Percentiles rank a stretch among this genome's conserved stretches.
These are phyloP conservation scores for Drosophila pachea DNA, from an alignment of 1,140 invertebrate genomes.

Conservation along the genomic window DNA sequence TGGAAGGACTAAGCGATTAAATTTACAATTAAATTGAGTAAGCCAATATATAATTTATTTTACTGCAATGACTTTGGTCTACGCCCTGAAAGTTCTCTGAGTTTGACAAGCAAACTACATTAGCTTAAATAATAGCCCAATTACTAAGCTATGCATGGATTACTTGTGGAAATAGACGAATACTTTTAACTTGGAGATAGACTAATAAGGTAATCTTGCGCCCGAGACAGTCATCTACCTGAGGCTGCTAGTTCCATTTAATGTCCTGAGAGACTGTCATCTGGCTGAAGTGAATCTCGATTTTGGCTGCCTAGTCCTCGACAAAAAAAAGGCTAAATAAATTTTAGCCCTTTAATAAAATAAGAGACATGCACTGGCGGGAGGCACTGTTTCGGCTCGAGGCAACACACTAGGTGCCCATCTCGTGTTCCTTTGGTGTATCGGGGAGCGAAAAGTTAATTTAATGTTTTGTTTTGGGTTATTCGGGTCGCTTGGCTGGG, in stretches of 20 bases:
- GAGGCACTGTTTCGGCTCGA: constrained; percentile 4
- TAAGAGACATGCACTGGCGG: constrained; percentile 32
- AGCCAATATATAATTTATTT: no score
- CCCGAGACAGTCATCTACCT: no score
- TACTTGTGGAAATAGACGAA: no score
- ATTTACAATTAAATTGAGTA: no score
- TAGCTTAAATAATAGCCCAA: no score
- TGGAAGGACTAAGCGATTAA: constrained; percentile 19
- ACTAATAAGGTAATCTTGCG: no score
- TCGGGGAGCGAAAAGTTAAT: constrained; percentile 42
- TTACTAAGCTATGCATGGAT: no score
- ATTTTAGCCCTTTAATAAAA: constrained; percentile 48
- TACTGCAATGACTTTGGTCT: no score
- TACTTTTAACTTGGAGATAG: no score
- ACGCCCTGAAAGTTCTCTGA: no score
- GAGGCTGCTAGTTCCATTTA: neutral
- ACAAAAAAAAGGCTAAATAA: constrained; percentile 18
- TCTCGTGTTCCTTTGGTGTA: constrained; percentile 14
- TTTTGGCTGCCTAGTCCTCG: constrained; percentile 14
- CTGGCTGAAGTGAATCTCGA: constrained; percentile 41
- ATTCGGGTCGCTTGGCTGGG: constrained; percentile 9
- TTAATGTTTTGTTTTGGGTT: constrained; percentile 44
- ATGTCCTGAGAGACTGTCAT: neutral
- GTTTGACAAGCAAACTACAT: no score
- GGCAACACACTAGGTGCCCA: neutral